Base-by-base conservation (phyloP, 2,113 vertebrate genomes). In the Seriola quinqueradiata region DNA sequence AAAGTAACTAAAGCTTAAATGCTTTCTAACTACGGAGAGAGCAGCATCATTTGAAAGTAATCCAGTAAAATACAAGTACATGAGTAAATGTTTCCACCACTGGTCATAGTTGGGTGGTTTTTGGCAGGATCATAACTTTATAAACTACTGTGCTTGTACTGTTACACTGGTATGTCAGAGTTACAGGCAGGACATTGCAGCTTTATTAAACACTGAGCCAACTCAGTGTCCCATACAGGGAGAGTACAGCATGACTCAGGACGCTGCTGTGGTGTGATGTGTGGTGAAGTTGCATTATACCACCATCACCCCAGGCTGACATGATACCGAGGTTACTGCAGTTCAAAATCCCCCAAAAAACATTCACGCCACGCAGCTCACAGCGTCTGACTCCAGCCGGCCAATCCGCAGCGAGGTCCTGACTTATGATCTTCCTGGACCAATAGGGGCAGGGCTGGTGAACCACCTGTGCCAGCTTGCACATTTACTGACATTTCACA, bases 371-470 rank as follows among this genome's bases (percentile, higher is more conserved):
- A 58, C 36, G 32, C 70, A 14, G 34, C 23, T 46, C 77, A 6
- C 44, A 89, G 90, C 90, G 83, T 81, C 74, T 89, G 92, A 92
- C 83, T 44, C 3, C 7, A 13, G 1, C 4, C 75, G 40, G 3
- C 92, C 93, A 90, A 92, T 94, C 83, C 84, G 72, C 40, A 5
- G 44, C 48, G 17, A 50, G 57, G 7, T 23, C 36, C 50, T 32
- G 88, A 81, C 88, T 81, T 77, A 13, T 92, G 92, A 90, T 90
- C 61, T 21, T 13, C 4, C 72, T 44, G 36, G 61, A 25, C 89
- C 92, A 92, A 93, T 92, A 36, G 32, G 0, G 1, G 16, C 2
- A 25, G 65, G 21, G 68, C 50, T 36, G 28, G 14, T 16, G 38
- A 75, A 8, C 19, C 38, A 87, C 76, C 65, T 78, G 83, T 75